phyloP scores from a whole-genome alignment of 2,797 vertebrate species.

The Antennarius maculatus region DNA sequence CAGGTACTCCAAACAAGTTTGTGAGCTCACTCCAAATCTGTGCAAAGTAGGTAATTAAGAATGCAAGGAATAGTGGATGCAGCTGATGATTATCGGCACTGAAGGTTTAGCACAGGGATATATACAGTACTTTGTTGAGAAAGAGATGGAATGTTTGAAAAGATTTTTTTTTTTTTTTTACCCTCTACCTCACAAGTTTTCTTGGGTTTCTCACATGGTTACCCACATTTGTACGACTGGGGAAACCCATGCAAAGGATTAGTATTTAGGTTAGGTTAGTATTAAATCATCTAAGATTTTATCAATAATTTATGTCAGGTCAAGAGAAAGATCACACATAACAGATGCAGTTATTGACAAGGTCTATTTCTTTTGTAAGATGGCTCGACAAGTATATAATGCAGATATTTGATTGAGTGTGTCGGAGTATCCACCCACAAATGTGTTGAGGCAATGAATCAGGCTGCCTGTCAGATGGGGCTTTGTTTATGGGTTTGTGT shows the following conservation, averaged over 20 bases:
- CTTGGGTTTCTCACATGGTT: background rate
- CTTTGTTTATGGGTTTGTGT: slow-evolving; percentile 2
- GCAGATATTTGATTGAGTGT: background rate
- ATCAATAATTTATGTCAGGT: background rate
- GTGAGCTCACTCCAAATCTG: slow-evolving; percentile 38
- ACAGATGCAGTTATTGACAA: background rate
- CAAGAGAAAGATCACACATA: background rate
- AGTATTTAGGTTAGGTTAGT: no score
- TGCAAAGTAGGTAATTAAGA: slow-evolving; percentile 31
- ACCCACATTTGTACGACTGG: background rate
- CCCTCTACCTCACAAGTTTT: background rate
- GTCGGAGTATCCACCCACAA: background rate
- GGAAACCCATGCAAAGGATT: no score
- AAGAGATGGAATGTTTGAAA: background rate
- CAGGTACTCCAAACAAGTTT: slow-evolving; percentile 24
- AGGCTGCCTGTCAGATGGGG: slow-evolving; percentile 4
- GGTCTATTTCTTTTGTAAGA: slow-evolving; percentile 1
- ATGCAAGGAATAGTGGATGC: slow-evolving; percentile 12
- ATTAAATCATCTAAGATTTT: background rate
- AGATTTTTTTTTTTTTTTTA: no score
- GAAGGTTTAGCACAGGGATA: slow-evolving; percentile 7
- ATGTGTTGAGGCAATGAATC: slow-evolving; percentile 2
- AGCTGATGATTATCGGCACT: background rate
- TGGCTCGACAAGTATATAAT: background rate
- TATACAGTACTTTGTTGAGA: slow-evolving; percentile 1